Conservation (phyloP, 2,113 vertebrate genomes). For the Cynocephalus volans region DNA sequence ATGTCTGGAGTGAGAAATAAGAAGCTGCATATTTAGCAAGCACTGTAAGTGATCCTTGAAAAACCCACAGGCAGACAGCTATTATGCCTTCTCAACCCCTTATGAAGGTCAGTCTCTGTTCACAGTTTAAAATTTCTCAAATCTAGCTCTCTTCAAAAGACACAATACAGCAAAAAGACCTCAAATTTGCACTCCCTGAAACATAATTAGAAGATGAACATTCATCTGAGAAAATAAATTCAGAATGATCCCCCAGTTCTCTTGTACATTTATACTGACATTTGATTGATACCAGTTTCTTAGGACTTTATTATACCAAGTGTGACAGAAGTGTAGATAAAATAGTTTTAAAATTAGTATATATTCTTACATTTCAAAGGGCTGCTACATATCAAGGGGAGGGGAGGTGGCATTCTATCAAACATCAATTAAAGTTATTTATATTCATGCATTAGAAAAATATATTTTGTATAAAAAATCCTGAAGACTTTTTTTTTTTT, state of each 20-base stretch:
- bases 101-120: background rate
- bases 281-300: background rate
- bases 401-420: background rate
- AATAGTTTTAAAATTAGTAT: background rate
- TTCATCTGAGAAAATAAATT: conserved; percentile 48
- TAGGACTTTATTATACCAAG: background rate
- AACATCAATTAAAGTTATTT: background rate
- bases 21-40: background rate
- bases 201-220: conserved; percentile 17
- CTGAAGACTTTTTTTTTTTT: background rate
- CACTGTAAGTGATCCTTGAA: background rate
- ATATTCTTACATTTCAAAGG: background rate
- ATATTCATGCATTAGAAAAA: background rate
- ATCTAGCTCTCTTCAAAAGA: conserved; percentile 14
- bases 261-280: background rate
- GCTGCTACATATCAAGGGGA: background rate
- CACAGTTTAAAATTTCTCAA: conserved; percentile 8
- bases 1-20: background rate
- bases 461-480: background rate
- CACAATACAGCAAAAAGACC: background rate
- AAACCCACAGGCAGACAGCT: background rate
- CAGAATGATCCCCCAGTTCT: background rate
- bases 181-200: background rate
- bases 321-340: background rate
- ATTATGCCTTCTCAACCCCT: background rate